Evolutionary conservation across 2,888 invertebrate species (phyloP), one percentile per base, ranked within the genome.

Genomic region (Nephrotoma appendiculata): DNA sequence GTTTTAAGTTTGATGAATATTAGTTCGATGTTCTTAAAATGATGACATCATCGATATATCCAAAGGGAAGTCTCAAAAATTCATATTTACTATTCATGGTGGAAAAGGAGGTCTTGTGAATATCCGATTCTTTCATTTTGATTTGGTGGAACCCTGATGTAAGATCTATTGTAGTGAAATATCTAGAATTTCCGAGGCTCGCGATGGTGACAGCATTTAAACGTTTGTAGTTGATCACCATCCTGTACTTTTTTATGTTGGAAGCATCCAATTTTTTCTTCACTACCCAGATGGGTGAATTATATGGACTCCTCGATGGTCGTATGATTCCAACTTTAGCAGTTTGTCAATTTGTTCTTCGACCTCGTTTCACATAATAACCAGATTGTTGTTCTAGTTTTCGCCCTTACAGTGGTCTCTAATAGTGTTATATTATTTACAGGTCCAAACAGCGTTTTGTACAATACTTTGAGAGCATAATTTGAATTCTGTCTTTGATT

Each of bases 71-170:
- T 52, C 88, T 85, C 19, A 84, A 52, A n/a, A 86, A 88, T 44
- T 88, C 87, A 42, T 87, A 88, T 83, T 88, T 88, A 5, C 87
- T 88, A 2, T 88, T 88, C 83, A 86, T 86, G 5, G 88, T 87
- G 2, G 88, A 88, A 85, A 88, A 88, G 12, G 89, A 88, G 0
- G 87, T 41, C 85, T 83, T n/a, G n/a, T n/a, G n/a, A n/a, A n/a
- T n/a, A n/a, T n/a, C n/a, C n/a, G n/a, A n/a, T n/a, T n/a, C n/a
- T 52, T 87, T 88, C 88, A 88, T 88, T 6, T 41, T 83, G 9
- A 89, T 89, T 83, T 89, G 88, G 31, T 89, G 88, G 43, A 89
- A 89, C 9, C 88, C 88, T 1, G 88, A 88, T 2, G 88, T 89
- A 4, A 89, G 84, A 31, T 88, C 88, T 2, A 89, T 44, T 0